Evolutionary conservation across 2,113 vertebrate genomes (phyloP), one percentile per base, ranked within the genome.

Genomic region (Apteryx mantelli): DNA sequence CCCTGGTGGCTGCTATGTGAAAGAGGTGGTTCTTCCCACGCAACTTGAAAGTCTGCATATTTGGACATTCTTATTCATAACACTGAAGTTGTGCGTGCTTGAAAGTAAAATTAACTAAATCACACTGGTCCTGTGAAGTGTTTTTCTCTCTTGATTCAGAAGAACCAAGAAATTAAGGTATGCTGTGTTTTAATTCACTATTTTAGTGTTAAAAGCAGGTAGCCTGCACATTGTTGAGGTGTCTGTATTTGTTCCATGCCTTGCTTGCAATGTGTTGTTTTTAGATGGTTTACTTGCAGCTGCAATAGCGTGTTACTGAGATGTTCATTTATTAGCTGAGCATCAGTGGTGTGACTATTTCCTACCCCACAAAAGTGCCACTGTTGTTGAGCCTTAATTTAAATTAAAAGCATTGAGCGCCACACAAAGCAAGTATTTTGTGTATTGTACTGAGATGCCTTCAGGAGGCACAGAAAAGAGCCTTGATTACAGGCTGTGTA

Each of bases 371-470:
- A 95, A 92, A 92, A 96, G 56, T 95, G 87, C 71, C 82, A 88
- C 89, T 97, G 93, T 96, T 96, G 50, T 50, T 74, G 44, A 34
- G 50, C 63, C 50, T 95, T 74, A 64, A 74, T 94, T 93, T 81
- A 93, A 94, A 95, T 78, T 86, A 83, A 95, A 91, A 80, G 42
- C 82, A 82, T 82, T 78, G 77, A 91, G 58, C 55, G 42, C 30
- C 14, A 85, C 84, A 96, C 95, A 97, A 97, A 95, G 95, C 50
- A 88, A 96, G 86, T 86, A 24, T 86, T 96, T 90, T 97, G 87
- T 93, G 79, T 88, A 77, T 95, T 97, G 93, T 96, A 14, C 75
- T 91, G 55, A 61, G 53, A 55, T 85, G 78, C 91, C 87, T 97
- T 97, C 91, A 95, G 81, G 94, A 82, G 52, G 58, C 75, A 86